Evolutionary conservation across 2,113 vertebrate species (phyloP), one percentile per base, ranked within the genome.

Genomic region (Crotophaga sulcirostris): DNA sequence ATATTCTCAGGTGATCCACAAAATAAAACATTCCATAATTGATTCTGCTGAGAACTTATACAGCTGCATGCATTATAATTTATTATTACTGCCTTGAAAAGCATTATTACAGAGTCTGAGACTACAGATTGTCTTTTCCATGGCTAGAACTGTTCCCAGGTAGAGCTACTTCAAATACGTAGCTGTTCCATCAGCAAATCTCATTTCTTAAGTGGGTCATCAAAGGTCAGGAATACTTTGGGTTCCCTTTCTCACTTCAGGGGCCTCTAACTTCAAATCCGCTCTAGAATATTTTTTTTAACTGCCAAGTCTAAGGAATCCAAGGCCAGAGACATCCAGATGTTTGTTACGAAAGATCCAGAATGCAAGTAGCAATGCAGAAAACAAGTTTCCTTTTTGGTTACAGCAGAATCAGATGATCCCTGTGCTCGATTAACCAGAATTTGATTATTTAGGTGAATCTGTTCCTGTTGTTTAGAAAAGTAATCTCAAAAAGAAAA

Each of bases 1-100:
- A 79, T 95, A 90, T 93, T 97, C 94, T 94, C 96, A 96, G 93
- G 88, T 93, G 94, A 94, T 84, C 60, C 76, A 94, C 92, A 96
- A 96, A 96, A 93, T 33, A 89, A 92, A 96, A 33, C 15, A 44
- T 78, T 93, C 88, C 92, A 68, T 70, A 93, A 90, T n/a, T 93
- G 93, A 84, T 66, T 94, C 85, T 90, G 44, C 90, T 96, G 89
- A 96, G 91, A 93, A 64, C 78, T 96, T 90, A 78, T 33, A 64
- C 94, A 96, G 88, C 94, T 95, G 93, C 54, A 67, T 45, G 36
- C 59, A 49, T 88, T 93, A 84, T 64, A 95, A 94, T 92, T 94
- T 84, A 83, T 82, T 66, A 56, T 92, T 92, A 78, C 64, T 96
- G 85, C 56, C 88, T 92, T 81, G 68, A 93, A 92, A 92, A 93